Base-by-base conservation (phyloP, 1,140 invertebrate genomes). In the Drosophila equinoxialis region DNA sequence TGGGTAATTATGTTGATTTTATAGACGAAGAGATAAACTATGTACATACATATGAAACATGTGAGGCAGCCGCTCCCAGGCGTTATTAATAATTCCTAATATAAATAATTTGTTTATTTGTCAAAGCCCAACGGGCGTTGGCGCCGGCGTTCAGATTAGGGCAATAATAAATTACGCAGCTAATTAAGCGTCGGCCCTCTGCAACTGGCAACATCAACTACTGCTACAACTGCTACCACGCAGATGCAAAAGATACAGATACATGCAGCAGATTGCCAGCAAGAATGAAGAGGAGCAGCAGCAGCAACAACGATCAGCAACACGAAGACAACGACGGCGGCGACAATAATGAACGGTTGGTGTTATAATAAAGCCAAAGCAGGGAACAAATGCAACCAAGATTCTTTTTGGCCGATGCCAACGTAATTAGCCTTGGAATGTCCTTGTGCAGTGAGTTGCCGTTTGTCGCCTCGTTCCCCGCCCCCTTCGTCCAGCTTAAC, bases 351-450 rank as follows among this genome's bases (percentile, higher is more conserved):
- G 82, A 85, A 85, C 81, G 82, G 68, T 77, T 77, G 79, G 82
- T 86, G 82, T 81, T 71, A 71, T 76, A 79, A 68, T 83, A 84
- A 70, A 86, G 68, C 77, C 78, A 57, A 30, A 69, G 51, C 45
- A 62, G 66, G 57, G 67, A 63, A 64, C 68, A 48, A 42, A 45
- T 30, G 79, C 68, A 65, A 11, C 45, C 45, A 51, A 51, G 45
- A 51, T 51, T 51, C 45, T 51, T 51, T 51, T 51, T 23, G 45
- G 64, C 77, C 54, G 51, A 72, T 72, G 84, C 81, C 84, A 89
- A 80, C 81, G 86, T 86, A 90, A 90, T 90, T 90, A 90, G 86
- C 86, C 86, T 90, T 90, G 86, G 86, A 86, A 90, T 90, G 86
- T 90, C 86, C 86, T 90, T 90, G 86, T 80, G 86, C 86, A 90